A percentile compares a stretch with the other conserved stretches of the same genome.
Evolutionary conservation across 2,797 vertebrate species (phyloP).

Genomic region (Protonibea diacanthus): DNA sequence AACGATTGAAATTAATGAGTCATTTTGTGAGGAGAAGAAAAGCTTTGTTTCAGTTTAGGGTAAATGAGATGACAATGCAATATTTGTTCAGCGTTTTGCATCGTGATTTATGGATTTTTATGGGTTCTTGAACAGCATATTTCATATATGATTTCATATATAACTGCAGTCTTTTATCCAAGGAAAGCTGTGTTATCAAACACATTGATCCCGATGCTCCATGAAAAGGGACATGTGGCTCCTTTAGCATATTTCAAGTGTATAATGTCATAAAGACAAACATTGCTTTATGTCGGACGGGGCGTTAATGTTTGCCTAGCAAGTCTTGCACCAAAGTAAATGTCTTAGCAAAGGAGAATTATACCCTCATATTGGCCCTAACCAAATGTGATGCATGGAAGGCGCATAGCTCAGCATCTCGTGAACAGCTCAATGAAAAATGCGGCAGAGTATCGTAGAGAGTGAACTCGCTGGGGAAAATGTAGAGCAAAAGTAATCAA

Average conservation of each 20-base stretch:
- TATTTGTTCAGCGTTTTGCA: constrained; percentile 4
- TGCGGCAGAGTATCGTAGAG: constrained; percentile 54
- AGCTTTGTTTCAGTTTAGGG: background rate
- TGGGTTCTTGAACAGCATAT: constrained; percentile 6
- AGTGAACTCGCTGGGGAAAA: constrained; percentile 75
- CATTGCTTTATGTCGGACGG: constrained; percentile 16
- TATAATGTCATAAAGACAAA: constrained; percentile 19
- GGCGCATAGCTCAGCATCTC: constrained; percentile 73
- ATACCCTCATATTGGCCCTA: constrained; percentile 39
- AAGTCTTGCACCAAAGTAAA: constrained; percentile 36
- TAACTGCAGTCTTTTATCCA: background rate
- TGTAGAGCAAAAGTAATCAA: constrained; percentile 82
- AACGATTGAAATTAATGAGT: constrained; percentile 4
- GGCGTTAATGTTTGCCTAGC: background rate
- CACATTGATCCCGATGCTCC: background rate
- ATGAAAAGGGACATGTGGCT: background rate
- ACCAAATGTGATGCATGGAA: constrained; percentile 71
- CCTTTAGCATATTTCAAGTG: background rate
- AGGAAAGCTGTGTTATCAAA: constrained; percentile 4
- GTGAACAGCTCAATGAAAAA: constrained; percentile 77
- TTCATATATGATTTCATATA: background rate
- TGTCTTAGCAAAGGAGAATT: constrained; percentile 50
- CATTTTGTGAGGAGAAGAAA: constrained; percentile 7
- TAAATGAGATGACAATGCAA: background rate
- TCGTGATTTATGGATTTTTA: constrained; percentile 16